These are phyloP conservation scores for Nyctibius grandis DNA, from an alignment of 2,797 vertebrate genomes.

Conservation along the genomic window DNA sequence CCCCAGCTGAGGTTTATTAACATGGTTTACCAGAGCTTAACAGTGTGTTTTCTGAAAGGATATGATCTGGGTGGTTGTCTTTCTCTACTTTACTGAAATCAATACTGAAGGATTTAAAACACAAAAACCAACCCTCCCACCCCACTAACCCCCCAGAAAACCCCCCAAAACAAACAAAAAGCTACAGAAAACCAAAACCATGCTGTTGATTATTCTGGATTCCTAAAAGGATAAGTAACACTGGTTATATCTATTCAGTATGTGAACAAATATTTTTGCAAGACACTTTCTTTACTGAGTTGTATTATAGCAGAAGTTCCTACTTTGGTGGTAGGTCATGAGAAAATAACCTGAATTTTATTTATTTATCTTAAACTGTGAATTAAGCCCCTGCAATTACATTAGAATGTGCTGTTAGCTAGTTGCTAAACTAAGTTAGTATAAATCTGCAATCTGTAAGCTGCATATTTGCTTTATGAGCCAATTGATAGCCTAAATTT, in stretches of 20 bases:
- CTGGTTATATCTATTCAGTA: neutral
- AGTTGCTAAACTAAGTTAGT: neutral
- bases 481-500: neutral
- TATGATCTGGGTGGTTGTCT: neutral
- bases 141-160: fast-evolving
- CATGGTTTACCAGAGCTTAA: neutral
- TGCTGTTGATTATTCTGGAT: neutral
- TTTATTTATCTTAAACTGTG: neutral
- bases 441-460: neutral
- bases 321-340: neutral
- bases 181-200: neutral
- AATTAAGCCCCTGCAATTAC: neutral
- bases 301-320: neutral
- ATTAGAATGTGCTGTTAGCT: neutral
- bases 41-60: neutral
- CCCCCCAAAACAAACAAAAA: neutral
- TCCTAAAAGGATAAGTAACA: neutral
- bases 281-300: neutral
- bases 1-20: neutral
- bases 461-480: fast-evolving
- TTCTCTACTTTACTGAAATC: neutral
- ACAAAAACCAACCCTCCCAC: fast-evolving
- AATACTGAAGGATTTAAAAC: neutral
- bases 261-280: neutral
- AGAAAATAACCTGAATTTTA: neutral